phyloP scores from a whole-genome alignment of 2,888 invertebrate species.

The Drosophila meridionalis region DNA sequence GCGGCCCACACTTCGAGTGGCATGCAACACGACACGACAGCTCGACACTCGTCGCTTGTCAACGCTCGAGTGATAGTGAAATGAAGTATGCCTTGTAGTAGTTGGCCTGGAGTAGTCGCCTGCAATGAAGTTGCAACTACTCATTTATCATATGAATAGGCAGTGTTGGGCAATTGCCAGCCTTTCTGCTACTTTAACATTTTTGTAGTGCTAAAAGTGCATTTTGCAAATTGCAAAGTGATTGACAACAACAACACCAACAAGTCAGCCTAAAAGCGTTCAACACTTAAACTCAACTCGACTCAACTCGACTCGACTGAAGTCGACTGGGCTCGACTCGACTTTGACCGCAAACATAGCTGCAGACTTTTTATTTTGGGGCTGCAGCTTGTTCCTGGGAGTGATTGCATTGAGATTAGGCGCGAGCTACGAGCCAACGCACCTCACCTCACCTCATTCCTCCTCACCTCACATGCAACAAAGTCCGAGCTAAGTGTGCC shows the following conservation, averaged over 20 bases:
- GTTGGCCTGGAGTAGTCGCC: neutral
- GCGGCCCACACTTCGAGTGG: conserved; percentile 22
- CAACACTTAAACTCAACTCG: conserved; percentile 71
- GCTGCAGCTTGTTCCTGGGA: conserved; percentile 59
- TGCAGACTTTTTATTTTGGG: conserved; percentile 12
- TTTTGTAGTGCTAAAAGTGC: conserved; percentile 59
- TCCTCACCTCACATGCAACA: conserved; percentile 41
- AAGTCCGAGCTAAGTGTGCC: conserved; percentile 61
- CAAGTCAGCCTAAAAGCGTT: conserved; percentile 63
- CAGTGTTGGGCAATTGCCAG: conserved; percentile 23
- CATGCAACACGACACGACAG: conserved; percentile 52
- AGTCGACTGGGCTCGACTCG: neutral
- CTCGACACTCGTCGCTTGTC: conserved; percentile 64
- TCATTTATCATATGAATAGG: conserved; percentile 64
- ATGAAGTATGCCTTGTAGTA: conserved; percentile 50
- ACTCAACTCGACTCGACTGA: neutral
- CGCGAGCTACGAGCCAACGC: conserved; percentile 44
- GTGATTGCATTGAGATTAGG: conserved; percentile 80
- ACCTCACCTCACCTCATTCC: neutral
- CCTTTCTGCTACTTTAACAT: conserved; percentile 27
- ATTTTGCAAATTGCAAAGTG: conserved; percentile 79
- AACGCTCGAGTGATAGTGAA: conserved; percentile 74
- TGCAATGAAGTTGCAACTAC: conserved; percentile 68
- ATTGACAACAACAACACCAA: conserved; percentile 72
- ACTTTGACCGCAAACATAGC: neutral